Base-by-base conservation (phyloP, 2,113 vertebrate species). In the Corythornis madagascariensis region DNA sequence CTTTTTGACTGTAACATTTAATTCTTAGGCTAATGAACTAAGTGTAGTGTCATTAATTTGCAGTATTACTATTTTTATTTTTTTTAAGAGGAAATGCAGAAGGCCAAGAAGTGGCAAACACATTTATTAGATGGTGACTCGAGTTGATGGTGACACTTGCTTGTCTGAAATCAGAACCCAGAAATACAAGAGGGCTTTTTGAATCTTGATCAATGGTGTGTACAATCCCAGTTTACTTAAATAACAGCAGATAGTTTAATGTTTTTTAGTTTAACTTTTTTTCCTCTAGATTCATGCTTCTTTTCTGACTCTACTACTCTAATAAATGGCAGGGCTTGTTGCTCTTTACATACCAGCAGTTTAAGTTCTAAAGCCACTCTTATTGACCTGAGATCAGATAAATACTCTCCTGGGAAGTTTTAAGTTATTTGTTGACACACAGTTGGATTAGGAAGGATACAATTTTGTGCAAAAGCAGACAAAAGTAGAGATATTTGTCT, bases 351-450 rank as follows among this genome's bases (percentile, higher is more conserved):
- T 95, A 86, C 82, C 93, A 94, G 82, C 74, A 95, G 24, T 89
- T 95, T 67, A 94, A 95, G 86, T 92, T 95, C 64, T 77, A 93
- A 96, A 93, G 86, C 70, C 73, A 43, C 48, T 86, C 74, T 53
- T 92, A 48, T 52, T 90, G 92, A 92, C 95, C 90, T 96, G 89
- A 73, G 55, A 87, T 96, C 84, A 93, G 84, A 92, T 92, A 83
- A 91, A 94, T 86, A 80, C 25, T 83, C 79, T 84, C 84, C 64
- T 71, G 86, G 94, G 92, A 94, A 94, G 47, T 59, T 92, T 92
- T 90, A 91, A 77, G 75, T 82, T 92, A 88, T 94, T 96, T 96
- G 82, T 82, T 93, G 88, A 86, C 88, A 94, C 82, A 63, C 43
- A 73, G 26, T 80, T 94, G 76, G 70, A 79, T 88, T 91, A 72